These are phyloP conservation scores for Psilopogon haemacephalus DNA, from an alignment of 2,113 vertebrate genomes.

Conservation along the genomic window DNA sequence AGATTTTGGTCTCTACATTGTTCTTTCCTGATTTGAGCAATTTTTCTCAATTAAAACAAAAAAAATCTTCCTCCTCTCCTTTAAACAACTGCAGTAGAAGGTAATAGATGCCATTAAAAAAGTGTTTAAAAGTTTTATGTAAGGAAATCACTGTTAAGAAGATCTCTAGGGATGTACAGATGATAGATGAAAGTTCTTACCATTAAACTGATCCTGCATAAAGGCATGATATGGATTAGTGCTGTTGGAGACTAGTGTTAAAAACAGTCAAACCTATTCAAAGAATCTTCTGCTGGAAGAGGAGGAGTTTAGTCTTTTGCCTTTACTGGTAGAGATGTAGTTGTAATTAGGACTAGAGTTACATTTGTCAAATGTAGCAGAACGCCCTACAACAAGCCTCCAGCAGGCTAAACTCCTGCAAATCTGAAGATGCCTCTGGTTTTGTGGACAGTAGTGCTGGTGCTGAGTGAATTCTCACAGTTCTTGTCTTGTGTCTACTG, in stretches of 20 bases:
- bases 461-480: neutral
- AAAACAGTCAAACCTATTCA: neutral
- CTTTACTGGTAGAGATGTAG: neutral
- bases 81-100: neutral
- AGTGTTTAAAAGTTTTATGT: neutral
- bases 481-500: neutral
- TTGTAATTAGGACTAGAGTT: neutral
- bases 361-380: neutral
- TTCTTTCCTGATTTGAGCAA: neutral
- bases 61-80: too few relatives aligned
- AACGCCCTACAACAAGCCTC: neutral
- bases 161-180: neutral
- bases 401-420: neutral
- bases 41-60: too few relatives aligned
- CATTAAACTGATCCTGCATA: neutral
- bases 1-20: neutral
- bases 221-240: neutral
- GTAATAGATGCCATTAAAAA: neutral
- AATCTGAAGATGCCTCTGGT: neutral
- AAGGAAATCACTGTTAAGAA: neutral
- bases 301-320: neutral
- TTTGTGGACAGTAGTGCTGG: neutral
- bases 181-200: neutral
- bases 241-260: neutral
- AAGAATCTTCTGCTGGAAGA: neutral